These are phyloP conservation scores for Sphaeridia pumilis DNA, from an alignment of 2,888 invertebrate species.

Conservation along the genomic window DNA sequence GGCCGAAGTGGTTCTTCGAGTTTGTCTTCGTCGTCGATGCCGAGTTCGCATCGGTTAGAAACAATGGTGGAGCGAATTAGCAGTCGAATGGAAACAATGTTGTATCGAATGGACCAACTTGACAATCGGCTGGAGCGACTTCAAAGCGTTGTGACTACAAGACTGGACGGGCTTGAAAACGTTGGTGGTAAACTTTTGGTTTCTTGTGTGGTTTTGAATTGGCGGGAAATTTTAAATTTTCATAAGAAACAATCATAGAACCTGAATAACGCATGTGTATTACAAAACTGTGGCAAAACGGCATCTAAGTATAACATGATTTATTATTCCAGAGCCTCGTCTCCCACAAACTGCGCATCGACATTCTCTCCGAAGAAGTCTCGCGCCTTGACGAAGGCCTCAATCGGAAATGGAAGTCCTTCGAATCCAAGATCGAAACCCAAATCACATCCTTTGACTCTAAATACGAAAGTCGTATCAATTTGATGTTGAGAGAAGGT, in stretches of 20 bases:
- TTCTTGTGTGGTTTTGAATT: too few relatives aligned
- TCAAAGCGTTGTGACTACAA: slow-evolving; percentile 37
- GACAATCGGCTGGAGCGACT: slow-evolving; percentile 41
- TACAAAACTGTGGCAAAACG: too few relatives aligned
- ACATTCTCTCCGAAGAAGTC: slow-evolving; percentile 29
- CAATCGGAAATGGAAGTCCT: slow-evolving; percentile 30
- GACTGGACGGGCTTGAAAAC: slow-evolving; percentile 33
- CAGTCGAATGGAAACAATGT: slow-evolving; percentile 39
- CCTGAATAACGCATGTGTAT: too few relatives aligned
- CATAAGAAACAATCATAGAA: too few relatives aligned
- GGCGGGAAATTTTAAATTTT: too few relatives aligned
- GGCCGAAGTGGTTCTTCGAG: background rate
- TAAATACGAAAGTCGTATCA: slow-evolving; percentile 30
- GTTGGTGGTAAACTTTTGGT: slow-evolving; percentile 17
- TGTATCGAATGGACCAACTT: slow-evolving; percentile 42
- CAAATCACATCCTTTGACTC: slow-evolving; percentile 23
- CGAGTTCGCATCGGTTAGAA: slow-evolving; percentile 13
- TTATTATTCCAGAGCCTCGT: slow-evolving; percentile 21
- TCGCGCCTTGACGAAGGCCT: slow-evolving; percentile 32
- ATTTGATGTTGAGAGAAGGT: slow-evolving; percentile 30
- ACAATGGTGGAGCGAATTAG: slow-evolving; percentile 38
- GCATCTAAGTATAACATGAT: too few relatives aligned
- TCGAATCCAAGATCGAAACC: slow-evolving; percentile 31
- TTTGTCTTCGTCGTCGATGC: too few relatives aligned
- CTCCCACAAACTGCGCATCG: slow-evolving; percentile 28